Conservation (phyloP, 2,113 vertebrate genomes). For the Sigmodon hispidus region DNA sequence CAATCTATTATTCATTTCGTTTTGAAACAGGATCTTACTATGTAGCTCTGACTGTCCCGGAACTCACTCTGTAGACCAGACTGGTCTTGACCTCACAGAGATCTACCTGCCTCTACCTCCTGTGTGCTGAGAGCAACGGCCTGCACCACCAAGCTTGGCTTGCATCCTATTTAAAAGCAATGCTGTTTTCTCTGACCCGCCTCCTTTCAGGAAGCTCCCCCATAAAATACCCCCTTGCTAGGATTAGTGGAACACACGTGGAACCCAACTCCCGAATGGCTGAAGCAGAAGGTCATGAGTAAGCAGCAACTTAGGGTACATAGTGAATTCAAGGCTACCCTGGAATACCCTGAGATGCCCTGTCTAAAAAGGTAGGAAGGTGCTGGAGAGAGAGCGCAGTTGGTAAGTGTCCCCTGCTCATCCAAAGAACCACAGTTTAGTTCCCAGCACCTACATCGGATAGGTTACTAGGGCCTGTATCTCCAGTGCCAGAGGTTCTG, state of each 20-base stretch:
- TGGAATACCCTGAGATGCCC: neutral
- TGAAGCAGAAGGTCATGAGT: neutral
- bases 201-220: neutral
- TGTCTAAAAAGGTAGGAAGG: neutral
- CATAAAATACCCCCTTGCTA: neutral
- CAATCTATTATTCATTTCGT: no score
- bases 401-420: neutral
- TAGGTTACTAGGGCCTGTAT: no score
- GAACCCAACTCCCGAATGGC: no score
- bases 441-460: no score
- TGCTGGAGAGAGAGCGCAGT: neutral
- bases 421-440: neutral
- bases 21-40: neutral
- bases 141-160: neutral
- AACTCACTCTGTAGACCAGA: neutral
- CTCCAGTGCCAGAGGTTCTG: neutral
- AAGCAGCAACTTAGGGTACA: neutral
- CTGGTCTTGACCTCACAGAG: neutral
- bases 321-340: neutral
- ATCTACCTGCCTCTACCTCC: neutral
- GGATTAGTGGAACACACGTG: neutral
- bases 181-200: neutral
- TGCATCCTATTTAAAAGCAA: neutral
- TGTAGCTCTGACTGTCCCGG: neutral
- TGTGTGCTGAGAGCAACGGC: neutral